Conservation (phyloP, 2,888 invertebrate species). For the Ormyrus nitidulus region DNA sequence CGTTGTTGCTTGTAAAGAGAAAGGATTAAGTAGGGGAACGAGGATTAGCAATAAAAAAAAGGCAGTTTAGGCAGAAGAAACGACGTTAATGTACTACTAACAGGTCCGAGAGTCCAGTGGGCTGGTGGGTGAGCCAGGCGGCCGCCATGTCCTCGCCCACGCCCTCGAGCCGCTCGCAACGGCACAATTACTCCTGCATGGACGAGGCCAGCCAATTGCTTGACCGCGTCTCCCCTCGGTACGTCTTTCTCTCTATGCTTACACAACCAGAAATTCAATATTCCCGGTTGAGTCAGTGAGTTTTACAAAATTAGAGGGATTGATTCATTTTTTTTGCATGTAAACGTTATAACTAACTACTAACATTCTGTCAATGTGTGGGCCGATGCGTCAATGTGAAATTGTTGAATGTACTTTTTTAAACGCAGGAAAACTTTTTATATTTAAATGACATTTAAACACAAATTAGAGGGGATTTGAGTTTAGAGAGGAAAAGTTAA, state of each 20-base stretch:
- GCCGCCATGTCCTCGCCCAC: constrained; percentile 75
- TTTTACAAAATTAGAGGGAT: neutral
- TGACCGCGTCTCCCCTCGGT: constrained; percentile 73
- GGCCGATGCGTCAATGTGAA: too few species aligned
- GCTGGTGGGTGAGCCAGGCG: constrained; percentile 73
- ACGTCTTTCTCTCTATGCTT: constrained; percentile 63
- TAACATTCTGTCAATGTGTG: neutral
- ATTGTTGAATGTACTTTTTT: too few species aligned
- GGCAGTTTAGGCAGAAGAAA: constrained; percentile 15
- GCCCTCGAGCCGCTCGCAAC: constrained; percentile 67
- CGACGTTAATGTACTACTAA: constrained; percentile 59
- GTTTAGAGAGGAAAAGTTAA: too few species aligned
- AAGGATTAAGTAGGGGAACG: too few species aligned
- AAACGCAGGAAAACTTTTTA: too few species aligned
- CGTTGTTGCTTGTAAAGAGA: too few species aligned
- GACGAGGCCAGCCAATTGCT: constrained; percentile 75
- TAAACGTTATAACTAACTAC: constrained; percentile 5
- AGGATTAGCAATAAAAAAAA: neutral
- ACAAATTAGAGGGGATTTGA: too few species aligned
- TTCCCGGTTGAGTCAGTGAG: neutral
- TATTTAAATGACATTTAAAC: too few species aligned
- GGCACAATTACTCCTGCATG: constrained; percentile 72
- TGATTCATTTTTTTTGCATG: constrained; percentile 14
- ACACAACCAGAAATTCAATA: constrained; percentile 7
- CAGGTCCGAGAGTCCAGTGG: constrained; percentile 75